Percentiles rank a stretch among this genome's conserved stretches.
phyloP scores from a whole-genome alignment of 2,888 invertebrate genomes.

The Melanchra persicariae region DNA sequence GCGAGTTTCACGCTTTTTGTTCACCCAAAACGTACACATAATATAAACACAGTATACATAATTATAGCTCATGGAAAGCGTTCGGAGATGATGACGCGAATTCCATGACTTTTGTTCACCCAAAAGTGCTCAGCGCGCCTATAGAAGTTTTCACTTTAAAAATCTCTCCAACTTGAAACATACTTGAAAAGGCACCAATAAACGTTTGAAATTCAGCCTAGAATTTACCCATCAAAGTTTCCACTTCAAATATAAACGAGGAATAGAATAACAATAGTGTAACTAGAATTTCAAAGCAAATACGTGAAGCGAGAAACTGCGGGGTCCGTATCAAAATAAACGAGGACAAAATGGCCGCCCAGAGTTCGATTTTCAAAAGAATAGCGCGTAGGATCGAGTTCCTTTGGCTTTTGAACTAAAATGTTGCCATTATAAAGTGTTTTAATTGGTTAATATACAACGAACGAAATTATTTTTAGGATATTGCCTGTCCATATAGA shows the following conservation, averaged over 20 bases:
- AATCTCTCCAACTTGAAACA: background rate
- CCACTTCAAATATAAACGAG: background rate
- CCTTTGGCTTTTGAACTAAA: background rate
- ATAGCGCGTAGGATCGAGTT: conserved; percentile 27
- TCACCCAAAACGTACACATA: too few relatives aligned
- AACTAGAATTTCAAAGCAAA: conserved; percentile 66
- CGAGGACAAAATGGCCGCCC: conserved; percentile 22
- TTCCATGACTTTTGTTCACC: too few relatives aligned
- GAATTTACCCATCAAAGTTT: background rate
- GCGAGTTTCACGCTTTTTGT: too few relatives aligned
- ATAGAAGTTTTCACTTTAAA: too few relatives aligned
- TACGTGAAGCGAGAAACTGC: conserved; percentile 19
- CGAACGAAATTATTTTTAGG: background rate
- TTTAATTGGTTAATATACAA: background rate
- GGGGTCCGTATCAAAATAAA: conserved; percentile 38
- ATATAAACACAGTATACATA: too few relatives aligned
- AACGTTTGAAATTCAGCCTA: background rate
- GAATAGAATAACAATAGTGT: conserved; percentile 37
- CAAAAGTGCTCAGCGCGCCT: too few relatives aligned
- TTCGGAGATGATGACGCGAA: too few relatives aligned
- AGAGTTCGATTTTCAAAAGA: conserved; percentile 46
- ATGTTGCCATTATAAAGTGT: background rate
- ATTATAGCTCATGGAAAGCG: too few relatives aligned
- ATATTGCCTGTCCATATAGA: background rate
- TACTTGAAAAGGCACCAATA: background rate